Conservation (phyloP, 1,140 invertebrate genomes). For the Zophobas morio region DNA sequence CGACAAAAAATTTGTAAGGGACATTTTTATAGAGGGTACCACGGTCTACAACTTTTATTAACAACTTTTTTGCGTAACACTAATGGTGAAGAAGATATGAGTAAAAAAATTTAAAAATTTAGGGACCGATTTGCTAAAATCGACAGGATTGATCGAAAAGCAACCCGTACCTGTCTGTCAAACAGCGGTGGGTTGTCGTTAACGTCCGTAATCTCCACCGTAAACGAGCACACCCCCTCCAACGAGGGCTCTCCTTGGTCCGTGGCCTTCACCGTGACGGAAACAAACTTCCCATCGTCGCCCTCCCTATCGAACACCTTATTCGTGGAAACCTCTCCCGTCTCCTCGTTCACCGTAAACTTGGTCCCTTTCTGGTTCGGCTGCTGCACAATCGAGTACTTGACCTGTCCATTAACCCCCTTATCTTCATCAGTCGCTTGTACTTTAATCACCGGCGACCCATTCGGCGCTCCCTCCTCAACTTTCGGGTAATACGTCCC, state of each 20-base stretch:
- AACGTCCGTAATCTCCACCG: constrained; percentile 95
- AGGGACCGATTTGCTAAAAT: too few relatives aligned
- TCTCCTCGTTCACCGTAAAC: constrained; percentile 95
- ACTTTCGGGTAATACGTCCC: constrained; percentile 93
- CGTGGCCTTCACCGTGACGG: constrained; percentile 95
- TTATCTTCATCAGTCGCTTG: constrained; percentile 95
- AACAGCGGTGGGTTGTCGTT: constrained; percentile 96
- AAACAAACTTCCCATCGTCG: constrained; percentile 96
- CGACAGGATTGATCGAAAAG: too few relatives aligned
- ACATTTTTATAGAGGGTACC: too few relatives aligned
- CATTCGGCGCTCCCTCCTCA: constrained; percentile 92
- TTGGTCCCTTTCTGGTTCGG: constrained; percentile 97
- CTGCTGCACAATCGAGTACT: constrained; percentile 96
- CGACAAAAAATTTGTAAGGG: too few relatives aligned
- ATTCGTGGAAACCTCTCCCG: constrained; percentile 93
- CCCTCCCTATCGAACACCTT: constrained; percentile 97
- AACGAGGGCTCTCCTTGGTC: constrained; percentile 96
- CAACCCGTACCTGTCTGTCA: constrained; percentile 85
- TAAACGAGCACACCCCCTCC: constrained; percentile 96
- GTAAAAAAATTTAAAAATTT: too few relatives aligned
- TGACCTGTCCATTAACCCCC: constrained; percentile 92
- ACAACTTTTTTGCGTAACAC: too few relatives aligned
- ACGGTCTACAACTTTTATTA: too few relatives aligned
- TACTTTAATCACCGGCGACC: constrained; percentile 93
- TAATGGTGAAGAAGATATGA: too few relatives aligned